Evolutionary conservation across 2,797 vertebrate species (phyloP), one percentile per base, ranked within the genome.

Genomic region (Anolis apletophallus): DNA sequence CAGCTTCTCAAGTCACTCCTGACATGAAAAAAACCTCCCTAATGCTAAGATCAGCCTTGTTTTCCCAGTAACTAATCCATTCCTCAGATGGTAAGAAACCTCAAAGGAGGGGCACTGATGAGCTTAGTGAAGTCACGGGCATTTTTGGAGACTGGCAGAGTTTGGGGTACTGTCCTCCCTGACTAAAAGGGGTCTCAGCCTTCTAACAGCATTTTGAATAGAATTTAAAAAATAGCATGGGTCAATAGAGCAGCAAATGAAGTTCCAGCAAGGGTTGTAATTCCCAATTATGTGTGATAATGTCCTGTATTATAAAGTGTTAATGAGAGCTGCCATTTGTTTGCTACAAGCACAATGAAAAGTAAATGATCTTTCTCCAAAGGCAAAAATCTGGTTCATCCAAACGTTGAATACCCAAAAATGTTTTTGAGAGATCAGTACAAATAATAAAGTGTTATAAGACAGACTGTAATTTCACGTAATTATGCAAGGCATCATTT

Each of bases 381-480:
- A 29, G n/a, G 73, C 59, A 77, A 84, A 46, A 85, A 68, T 11
- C 17, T 34, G 32, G 52, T 84, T 75, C n/a, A 68, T 55, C 57
- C 61, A 85, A 77, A 68, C 55, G 36, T 54, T 77, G 61, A 73
- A 7, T 64, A n/a, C n/a, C 12, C 26, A 8, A 71, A 90, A 84
- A 85, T 59, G 34, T 85, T 85, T 79, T 85, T 71, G 52, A 84
- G 84, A 79, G 80, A 3, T 52, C 79, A 78, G 16, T 72, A 46
- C 88, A 78, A 68, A 2, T 3, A 80, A 2, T 74, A 64, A 75
- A 76, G 72, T 23, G 13, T 57, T 80, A 3, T 68, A 69, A 84
- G 12, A 50, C 61, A 55, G n/a, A 57, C 9, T 32, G 67, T 40
- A 84, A 61, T 83, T 85, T 76, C 76, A 88, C 83, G 72, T 14